These are phyloP conservation scores for Pheucticus melanocephalus DNA, from an alignment of 2,113 vertebrate genomes.

Conservation along the genomic window DNA sequence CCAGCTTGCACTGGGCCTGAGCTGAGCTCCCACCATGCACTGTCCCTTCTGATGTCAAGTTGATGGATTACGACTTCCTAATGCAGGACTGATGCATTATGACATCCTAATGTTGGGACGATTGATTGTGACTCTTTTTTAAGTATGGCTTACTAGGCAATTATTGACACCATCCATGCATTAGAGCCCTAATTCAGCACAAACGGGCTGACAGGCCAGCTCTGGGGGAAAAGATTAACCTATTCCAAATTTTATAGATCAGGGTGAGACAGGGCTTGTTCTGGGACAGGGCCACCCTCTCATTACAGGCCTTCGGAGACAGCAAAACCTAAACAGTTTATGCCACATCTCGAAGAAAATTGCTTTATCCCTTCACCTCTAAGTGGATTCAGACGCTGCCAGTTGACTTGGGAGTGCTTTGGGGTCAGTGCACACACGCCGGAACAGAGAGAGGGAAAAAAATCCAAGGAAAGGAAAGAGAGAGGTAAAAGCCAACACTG, in stretches of 20 bases:
- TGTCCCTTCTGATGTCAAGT: constrained; percentile 32
- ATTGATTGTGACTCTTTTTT: constrained; percentile 63
- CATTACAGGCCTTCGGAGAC: constrained; percentile 67
- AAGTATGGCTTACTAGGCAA: constrained; percentile 63
- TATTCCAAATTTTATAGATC: constrained; percentile 50
- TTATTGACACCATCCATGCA: constrained; percentile 43
- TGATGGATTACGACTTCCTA: constrained; percentile 61
- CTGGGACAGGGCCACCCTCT: constrained; percentile 50
- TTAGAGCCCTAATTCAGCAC: constrained; percentile 44
- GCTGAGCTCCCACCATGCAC: constrained; percentile 7
- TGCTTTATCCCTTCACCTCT: constrained; percentile 74
- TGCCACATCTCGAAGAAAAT: constrained; percentile 72
- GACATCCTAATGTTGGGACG: constrained; percentile 62
- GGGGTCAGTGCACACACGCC: constrained; percentile 69
- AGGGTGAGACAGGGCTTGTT: constrained; percentile 20
- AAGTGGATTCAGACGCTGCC: constrained; percentile 74
- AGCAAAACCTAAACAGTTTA: constrained; percentile 70
- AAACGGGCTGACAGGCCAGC: constrained; percentile 12
- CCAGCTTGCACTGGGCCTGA: neutral
- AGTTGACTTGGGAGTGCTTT: constrained; percentile 66
- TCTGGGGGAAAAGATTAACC: constrained; percentile 42
- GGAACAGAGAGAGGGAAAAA: neutral
- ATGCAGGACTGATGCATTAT: constrained; percentile 54
- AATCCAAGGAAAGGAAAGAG: constrained; percentile 7
- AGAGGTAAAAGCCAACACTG: constrained; percentile 30